Evolutionary conservation across 1,140 invertebrate genomes (phyloP).

Genomic region (Himalopsyche phryganea): DNA sequence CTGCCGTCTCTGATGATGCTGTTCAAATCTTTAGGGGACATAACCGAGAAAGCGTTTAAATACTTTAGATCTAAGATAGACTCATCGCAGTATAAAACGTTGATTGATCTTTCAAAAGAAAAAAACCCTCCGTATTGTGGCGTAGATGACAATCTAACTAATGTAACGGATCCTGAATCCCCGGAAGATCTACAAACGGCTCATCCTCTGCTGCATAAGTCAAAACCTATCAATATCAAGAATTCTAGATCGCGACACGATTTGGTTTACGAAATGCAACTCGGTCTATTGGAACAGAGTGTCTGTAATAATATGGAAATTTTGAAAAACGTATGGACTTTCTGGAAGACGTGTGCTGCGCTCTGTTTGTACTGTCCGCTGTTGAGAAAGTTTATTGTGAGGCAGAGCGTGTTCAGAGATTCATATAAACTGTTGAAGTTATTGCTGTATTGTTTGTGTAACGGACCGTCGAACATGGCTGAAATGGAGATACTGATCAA

Average conservation of each 20-base stretch:
- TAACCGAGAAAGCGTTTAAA: constrained; percentile 46
- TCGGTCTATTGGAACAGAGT: constrained; percentile 10
- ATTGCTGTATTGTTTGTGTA: constrained; percentile 39
- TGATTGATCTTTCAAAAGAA: constrained; percentile 40
- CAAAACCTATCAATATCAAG: constrained; percentile 16
- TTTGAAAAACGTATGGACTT: constrained; percentile 43
- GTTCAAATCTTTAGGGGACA: constrained; percentile 50
- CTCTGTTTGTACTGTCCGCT: constrained; percentile 57
- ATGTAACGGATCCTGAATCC: background rate
- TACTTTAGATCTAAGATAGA: constrained; percentile 42
- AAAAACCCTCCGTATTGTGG: constrained; percentile 32
- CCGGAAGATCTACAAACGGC: background rate
- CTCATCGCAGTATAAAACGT: constrained; percentile 36
- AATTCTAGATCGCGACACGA: constrained; percentile 4
- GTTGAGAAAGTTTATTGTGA: constrained; percentile 50
- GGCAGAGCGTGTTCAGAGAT: constrained; percentile 38
- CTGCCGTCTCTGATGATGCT: constrained; percentile 51
- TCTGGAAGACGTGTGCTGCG: constrained; percentile 58
- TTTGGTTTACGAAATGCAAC: constrained; percentile 14
- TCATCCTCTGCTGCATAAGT: constrained; percentile 1
- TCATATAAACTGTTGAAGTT: constrained; percentile 45
- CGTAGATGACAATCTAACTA: constrained; percentile 1
- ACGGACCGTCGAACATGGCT: constrained; percentile 21
- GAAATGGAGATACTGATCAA: constrained; percentile 40
- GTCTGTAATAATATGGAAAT: constrained; percentile 38